Percentiles rank a stretch among this genome's conserved stretches.
phyloP scores from a whole-genome alignment of 2,113 vertebrate genomes.

The Argyrosomus japonicus region DNA sequence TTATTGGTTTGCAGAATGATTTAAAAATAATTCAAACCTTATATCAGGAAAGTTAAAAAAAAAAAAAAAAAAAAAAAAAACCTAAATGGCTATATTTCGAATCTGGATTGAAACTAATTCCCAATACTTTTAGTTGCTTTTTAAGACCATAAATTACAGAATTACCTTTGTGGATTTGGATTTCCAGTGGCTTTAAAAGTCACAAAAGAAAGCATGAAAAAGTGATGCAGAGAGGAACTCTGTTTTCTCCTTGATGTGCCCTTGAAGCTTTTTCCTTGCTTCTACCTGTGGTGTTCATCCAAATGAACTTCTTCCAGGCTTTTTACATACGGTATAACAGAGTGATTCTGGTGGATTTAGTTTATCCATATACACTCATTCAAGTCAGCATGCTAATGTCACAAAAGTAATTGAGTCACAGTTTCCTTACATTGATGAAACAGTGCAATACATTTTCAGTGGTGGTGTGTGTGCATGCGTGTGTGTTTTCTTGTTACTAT shows the following conservation, averaged over 20 bases:
- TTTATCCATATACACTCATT: constrained; percentile 30
- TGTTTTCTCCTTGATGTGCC: constrained; percentile 52
- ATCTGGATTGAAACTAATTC: too few species aligned
- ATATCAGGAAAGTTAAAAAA: too few species aligned
- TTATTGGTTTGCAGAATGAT: too few species aligned
- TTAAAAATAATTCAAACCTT: too few species aligned
- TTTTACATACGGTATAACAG: constrained; percentile 21
- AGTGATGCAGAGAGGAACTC: constrained; percentile 8
- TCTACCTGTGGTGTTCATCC: constrained; percentile 35
- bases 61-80: too few species aligned
- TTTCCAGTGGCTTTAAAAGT: constrained; percentile 1
- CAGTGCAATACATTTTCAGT: neutral
- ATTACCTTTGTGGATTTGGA: too few species aligned
- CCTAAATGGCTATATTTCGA: too few species aligned
- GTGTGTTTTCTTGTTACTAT: constrained; percentile 52
- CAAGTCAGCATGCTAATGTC: constrained; percentile 13
- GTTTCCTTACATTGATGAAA: neutral
- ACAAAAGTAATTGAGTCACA: constrained; percentile 23
- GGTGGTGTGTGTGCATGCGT: constrained; percentile 20
- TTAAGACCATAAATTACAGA: too few species aligned
- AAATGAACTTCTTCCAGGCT: constrained; percentile 54
- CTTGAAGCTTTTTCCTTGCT: constrained; percentile 39
- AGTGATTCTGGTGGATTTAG: constrained; percentile 47
- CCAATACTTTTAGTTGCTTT: too few species aligned
- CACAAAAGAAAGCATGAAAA: constrained; percentile 39